Evolutionary conservation across 2,797 vertebrate species (phyloP).

Genomic region (Enteromius afrohamiltoni): DNA sequence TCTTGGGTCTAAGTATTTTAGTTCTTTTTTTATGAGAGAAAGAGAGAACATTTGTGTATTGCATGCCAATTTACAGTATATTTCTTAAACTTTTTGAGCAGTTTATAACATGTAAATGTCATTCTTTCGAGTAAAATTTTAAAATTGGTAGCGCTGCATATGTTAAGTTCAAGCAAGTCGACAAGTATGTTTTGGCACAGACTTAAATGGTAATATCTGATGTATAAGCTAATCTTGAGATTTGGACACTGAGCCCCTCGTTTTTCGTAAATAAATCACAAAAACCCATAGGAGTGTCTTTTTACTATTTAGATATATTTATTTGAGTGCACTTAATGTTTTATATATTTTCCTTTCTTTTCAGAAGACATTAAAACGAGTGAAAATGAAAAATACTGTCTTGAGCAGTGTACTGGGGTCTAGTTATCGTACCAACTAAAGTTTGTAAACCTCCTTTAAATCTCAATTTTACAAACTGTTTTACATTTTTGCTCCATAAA

Average conservation of each 20-base stretch:
- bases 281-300: conserved; percentile 67
- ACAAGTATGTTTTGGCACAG: conserved; percentile 64
- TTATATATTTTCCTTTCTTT: neutral
- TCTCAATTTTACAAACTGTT: neutral
- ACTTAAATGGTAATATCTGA: conserved; percentile 84
- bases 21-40: conserved; percentile 79
- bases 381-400: conserved; percentile 9
- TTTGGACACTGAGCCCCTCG: conserved; percentile 87
- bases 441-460: neutral
- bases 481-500: neutral
- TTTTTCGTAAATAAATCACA: conserved; percentile 93
- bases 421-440: neutral
- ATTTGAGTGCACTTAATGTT: conserved; percentile 11
- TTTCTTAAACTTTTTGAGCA: conserved; percentile 90
- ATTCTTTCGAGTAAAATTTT: conserved; percentile 75
- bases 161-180: conserved; percentile 61
- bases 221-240: conserved; percentile 90
- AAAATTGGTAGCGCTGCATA: conserved; percentile 81
- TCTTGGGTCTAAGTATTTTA: conserved; percentile 76
- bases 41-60: conserved; percentile 88
- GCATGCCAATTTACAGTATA: conserved; percentile 92
- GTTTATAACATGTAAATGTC: conserved; percentile 95
- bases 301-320: conserved; percentile 32
- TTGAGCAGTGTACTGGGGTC: neutral
- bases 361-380: neutral